Base-by-base conservation (phyloP, 2,113 vertebrate genomes). In the Phycodurus eques region DNA sequence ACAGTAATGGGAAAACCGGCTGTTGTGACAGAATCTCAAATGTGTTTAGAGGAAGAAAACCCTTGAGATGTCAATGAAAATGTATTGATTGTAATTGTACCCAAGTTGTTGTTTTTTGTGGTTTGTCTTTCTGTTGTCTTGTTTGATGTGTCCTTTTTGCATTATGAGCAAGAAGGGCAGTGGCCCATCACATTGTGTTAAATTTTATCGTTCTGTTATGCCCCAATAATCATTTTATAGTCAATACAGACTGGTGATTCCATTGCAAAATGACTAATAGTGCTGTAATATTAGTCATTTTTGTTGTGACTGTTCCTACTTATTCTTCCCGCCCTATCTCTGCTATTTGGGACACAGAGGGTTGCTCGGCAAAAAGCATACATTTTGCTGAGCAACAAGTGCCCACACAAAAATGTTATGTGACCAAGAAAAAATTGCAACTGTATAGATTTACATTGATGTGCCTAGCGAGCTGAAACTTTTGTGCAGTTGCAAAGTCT, bases 1-100 rank as follows among this genome's bases (percentile, higher is more conserved):
- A 89, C 88, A 85, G 81, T 83, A 86, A 89, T 85, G 75, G 83
- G 69, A 80, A 80, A 86, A 78, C 73, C 80, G 80, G 84, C 78
- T 85, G 77, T 85, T 79, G 56, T 65, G 75, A 71, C 46, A 70
- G 69, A 85, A 74, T 81, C 80, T 84, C 85, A 72, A 80, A 83
- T 85, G 62, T 63, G 53, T 75, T 81, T 65, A 70, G 66, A 82
- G 14, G 70, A 78, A 78, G 80, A 74, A 85, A 46, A 72, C 68
- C 71, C 83, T 56, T 59, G 83, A 73, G 82, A 64, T 82, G 68
- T 59, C 47, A 14, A 12, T 39, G 31, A 15, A 74, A 71, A 80
- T 83, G 60, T 57, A 67, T 67, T 39, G 31, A 71, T 84, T 81
- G 81, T 78, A 74, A 80, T 81, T 81, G 72, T 47, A 2, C 20